phyloP scores from a whole-genome alignment of 2,888 invertebrate species.

The Pemphredon lugubris region DNA sequence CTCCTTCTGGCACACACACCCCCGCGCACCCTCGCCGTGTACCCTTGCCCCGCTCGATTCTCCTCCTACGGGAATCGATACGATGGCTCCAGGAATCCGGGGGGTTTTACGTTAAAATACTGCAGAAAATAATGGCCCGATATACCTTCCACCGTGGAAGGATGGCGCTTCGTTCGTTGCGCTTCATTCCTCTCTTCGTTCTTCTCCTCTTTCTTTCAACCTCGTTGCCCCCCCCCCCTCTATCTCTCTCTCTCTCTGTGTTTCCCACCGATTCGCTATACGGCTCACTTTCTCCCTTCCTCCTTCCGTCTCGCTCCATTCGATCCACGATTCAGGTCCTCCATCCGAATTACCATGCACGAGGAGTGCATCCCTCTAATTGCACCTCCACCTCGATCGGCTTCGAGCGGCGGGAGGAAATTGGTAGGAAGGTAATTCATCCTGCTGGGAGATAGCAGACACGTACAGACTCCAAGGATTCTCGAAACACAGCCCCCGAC shows the following conservation, averaged over 20 bases:
- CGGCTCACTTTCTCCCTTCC: background rate
- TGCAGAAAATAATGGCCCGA: constrained; percentile 73
- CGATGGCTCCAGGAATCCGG: constrained; percentile 74
- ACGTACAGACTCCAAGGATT: constrained; percentile 43
- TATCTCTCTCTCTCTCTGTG: constrained; percentile 10
- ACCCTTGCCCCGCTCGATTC: constrained; percentile 45
- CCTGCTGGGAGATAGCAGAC: constrained; percentile 50
- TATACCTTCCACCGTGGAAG: constrained; percentile 56
- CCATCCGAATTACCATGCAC: constrained; percentile 67
- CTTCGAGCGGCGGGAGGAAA: constrained; percentile 54
- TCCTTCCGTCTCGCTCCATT: constrained; percentile 4
- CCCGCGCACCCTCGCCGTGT: constrained; percentile 56
- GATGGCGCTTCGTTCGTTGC: constrained; percentile 46
- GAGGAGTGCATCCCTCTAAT: constrained; percentile 71
- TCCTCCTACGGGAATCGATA: constrained; percentile 73
- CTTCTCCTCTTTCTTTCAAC: constrained; percentile 28
- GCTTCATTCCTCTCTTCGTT: constrained; percentile 38
- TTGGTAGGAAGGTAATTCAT: constrained; percentile 62
- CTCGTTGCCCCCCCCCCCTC: constrained; percentile 3
- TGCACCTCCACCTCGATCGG: constrained; percentile 61
- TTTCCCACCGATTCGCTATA: background rate
- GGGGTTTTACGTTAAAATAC: constrained; percentile 76
- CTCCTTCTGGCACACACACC: constrained; percentile 37
- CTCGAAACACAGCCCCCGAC: constrained; percentile 50
- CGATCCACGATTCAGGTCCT: constrained; percentile 46